Conservation (phyloP, 2,888 invertebrate genomes). For the Lydus trimaculatus region DNA sequence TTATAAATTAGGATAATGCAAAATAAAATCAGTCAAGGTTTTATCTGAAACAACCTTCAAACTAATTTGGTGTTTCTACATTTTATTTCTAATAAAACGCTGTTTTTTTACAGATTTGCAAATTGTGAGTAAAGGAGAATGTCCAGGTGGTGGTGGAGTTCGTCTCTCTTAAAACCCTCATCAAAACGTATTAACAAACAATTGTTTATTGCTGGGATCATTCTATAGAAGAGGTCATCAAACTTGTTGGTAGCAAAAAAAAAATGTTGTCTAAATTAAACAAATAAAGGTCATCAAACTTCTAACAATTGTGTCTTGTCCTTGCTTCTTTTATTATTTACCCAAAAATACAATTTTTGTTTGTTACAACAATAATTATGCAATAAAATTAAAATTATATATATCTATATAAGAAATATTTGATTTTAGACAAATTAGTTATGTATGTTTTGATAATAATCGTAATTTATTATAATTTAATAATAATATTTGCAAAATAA, state of each 20-base stretch:
- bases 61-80: neutral
- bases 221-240: neutral
- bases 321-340: neutral
- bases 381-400: no score
- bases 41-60: neutral
- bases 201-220: no score
- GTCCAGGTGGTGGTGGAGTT: conserved; percentile 68
- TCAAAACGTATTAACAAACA: conserved; percentile 3
- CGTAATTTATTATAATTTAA: no score
- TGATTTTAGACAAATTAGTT: no score
- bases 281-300: neutral
- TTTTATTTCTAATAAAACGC: neutral
- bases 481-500: no score
- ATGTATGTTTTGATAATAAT: no score
- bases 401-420: no score
- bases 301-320: neutral
- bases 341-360: neutral
- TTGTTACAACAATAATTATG: no score
- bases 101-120: conserved; percentile 64
- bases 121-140: conserved; percentile 69
- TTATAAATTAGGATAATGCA: neutral
- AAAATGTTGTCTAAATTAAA: neutral
- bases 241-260: neutral
- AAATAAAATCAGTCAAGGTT: neutral
- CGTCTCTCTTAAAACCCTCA: conserved; percentile 65